Percentiles rank a stretch among this genome's conserved stretches.
These are phyloP conservation scores for Palythoa grandis DNA, from an alignment of 92 coral and sea anemone genomes.

Conservation along the genomic window DNA sequence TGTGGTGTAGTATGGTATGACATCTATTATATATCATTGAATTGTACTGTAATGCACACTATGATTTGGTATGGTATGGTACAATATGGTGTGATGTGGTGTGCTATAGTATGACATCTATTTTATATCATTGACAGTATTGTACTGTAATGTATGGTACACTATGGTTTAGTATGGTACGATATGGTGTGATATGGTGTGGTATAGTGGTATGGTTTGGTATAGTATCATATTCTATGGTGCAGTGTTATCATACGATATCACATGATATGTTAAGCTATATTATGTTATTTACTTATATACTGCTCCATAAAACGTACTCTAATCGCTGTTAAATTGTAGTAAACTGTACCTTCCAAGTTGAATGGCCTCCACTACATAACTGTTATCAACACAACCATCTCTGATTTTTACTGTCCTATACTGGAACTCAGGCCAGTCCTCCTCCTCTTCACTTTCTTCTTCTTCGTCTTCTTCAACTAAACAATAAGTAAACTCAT, in stretches of 20 bases:
- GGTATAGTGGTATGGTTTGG: neutral
- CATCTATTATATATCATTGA: no score
- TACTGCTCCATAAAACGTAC: neutral
- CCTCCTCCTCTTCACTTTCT: slow-evolving; percentile 75
- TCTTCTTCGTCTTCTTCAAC: slow-evolving; percentile 71
- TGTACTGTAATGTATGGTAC: no score
- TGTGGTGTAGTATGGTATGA: neutral
- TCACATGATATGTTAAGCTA: neutral
- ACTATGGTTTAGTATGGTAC: neutral
- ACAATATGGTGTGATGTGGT: neutral
- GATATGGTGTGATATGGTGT: neutral
- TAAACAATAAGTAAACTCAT: neutral
- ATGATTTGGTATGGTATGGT: neutral
- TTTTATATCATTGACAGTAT: no score
- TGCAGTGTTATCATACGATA: neutral
- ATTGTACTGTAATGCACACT: no score
- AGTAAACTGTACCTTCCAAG: slow-evolving; percentile 73
- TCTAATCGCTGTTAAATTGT: neutral
- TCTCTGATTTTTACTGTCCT: slow-evolving; percentile 61
- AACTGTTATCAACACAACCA: slow-evolving; percentile 75
- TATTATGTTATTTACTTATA: neutral
- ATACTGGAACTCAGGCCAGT: slow-evolving; percentile 72
- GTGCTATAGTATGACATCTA: no score
- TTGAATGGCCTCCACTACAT: slow-evolving; percentile 82
- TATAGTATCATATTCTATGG: neutral